These are phyloP conservation scores for Leptopilina myrica DNA, from an alignment of 2,888 invertebrate species.

Conservation along the genomic window DNA sequence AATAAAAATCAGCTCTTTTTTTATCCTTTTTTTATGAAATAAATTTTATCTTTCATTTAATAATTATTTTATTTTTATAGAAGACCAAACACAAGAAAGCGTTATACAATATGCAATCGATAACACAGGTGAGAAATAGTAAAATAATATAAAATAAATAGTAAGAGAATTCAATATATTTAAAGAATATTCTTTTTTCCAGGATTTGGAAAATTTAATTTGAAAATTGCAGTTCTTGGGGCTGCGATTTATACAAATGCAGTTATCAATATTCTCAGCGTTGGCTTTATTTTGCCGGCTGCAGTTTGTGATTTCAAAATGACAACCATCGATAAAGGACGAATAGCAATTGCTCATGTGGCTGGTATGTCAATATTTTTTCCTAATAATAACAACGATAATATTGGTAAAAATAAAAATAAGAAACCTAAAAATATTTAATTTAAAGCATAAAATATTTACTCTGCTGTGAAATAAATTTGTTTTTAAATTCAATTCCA, in stretches of 20 bases:
- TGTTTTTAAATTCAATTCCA: too few relatives aligned
- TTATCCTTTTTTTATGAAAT: neutral
- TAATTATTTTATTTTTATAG: neutral
- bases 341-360: conserved; percentile 87
- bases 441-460: too few relatives aligned
- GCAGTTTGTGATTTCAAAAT: conserved; percentile 90
- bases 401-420: neutral
- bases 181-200: conserved; percentile 51
- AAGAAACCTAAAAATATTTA: too few relatives aligned
- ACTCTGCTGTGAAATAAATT: too few relatives aligned
- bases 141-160: neutral
- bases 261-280: conserved; percentile 87
- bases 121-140: neutral
- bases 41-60: too few relatives aligned
- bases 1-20: neutral
- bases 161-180: neutral
- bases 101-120: conserved; percentile 26
- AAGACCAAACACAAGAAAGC: neutral
- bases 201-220: conserved; percentile 92
- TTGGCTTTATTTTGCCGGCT: conserved; percentile 90
- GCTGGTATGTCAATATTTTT: conserved; percentile 78
- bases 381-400: neutral
- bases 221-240: conserved; percentile 84
- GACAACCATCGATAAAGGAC: conserved; percentile 88
- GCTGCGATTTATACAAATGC: conserved; percentile 90